Evolutionary conservation across 2,113 vertebrate species (phyloP), one percentile per base, ranked within the genome.

Genomic region (Panthera uncia): DNA sequence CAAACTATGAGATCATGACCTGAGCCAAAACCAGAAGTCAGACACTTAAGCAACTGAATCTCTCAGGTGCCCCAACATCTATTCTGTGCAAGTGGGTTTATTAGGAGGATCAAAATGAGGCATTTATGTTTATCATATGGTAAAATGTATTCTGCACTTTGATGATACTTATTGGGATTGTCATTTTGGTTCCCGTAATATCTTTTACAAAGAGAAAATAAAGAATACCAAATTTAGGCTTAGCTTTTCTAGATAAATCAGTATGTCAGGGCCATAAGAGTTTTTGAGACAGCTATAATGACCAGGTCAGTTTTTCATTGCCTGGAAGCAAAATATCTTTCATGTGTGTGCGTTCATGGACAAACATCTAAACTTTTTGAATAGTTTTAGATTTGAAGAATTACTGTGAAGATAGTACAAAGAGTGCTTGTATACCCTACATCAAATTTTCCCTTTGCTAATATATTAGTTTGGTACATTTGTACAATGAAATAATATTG

Each of bases 211-310:
- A 81, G 25, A 68, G 36, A 79, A 91, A 94, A 57, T 76, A 15
- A 94, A 73, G 48, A 92, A n/a, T n/a, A 45, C 4, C 3, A 33
- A 69, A 84, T 69, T 21, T 45, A 52, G 25, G 25, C 12, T 66
- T 71, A 89, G 36, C 11, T 94, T 92, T 88, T 84, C 71, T 89
- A 80, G 45, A 50, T 84, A 13, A 94, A 79, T 50, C 29, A 57
- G 29, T 48, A 11, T 65, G 36, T 71, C 29, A 45, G 88, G 18
- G 15, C 50, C 3, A 25, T 12, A 38, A 38, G 0, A 0, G 2
- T 66, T 88, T 15, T 89, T 80, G 36, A 97, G 45, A 61, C 31
- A 19, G 11, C n/a, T 65, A 8, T 14, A 94, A 36, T 50, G 63
- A 86, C 10, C 7, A 83, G 38, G 36, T 73, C 36, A 92, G 33